phyloP scores from a whole-genome alignment of 1,140 invertebrate species.

The Drosophila guanche region DNA sequence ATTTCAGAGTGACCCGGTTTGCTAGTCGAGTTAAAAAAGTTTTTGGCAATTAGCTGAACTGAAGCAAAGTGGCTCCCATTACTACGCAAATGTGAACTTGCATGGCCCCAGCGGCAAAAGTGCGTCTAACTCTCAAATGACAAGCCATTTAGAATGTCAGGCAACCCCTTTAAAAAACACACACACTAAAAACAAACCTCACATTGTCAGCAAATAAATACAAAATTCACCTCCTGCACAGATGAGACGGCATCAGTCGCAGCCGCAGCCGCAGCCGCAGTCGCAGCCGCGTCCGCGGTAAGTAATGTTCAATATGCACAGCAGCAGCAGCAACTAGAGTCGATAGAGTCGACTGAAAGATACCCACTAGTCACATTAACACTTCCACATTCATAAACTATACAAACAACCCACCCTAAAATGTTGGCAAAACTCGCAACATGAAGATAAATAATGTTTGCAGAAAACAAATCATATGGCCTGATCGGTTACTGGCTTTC shows the following conservation, averaged over 20 bases:
- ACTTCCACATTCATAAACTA: too few species aligned
- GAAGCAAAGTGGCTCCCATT: background rate
- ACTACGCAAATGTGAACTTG: background rate
- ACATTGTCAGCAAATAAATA: constrained; percentile 49
- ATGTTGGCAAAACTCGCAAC: too few species aligned
- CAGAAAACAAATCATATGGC: too few species aligned
- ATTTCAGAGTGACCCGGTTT: constrained; percentile 18
- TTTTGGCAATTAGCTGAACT: constrained; percentile 19
- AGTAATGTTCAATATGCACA: constrained; percentile 42
- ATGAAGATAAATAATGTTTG: too few species aligned
- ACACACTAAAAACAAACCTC: background rate
- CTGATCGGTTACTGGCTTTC: too few species aligned
- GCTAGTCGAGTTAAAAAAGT: too few species aligned
- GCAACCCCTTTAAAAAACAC: background rate
- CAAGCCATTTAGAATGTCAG: constrained; percentile 15
- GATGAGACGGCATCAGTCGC: constrained; percentile 40
- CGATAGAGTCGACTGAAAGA: too few species aligned
- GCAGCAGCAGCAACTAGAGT: constrained; percentile 3
- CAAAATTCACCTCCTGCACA: constrained; percentile 59
- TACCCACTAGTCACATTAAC: too few species aligned
- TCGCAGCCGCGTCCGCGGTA: constrained; percentile 27
- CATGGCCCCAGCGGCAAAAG: background rate
- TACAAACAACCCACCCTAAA: too few species aligned
- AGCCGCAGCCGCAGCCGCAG: constrained; percentile 1
- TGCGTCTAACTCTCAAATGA: constrained; percentile 10